Evolutionary conservation across 2,113 vertebrate genomes (phyloP), one percentile per base, ranked within the genome.

Genomic region (Eclectus roratus): DNA sequence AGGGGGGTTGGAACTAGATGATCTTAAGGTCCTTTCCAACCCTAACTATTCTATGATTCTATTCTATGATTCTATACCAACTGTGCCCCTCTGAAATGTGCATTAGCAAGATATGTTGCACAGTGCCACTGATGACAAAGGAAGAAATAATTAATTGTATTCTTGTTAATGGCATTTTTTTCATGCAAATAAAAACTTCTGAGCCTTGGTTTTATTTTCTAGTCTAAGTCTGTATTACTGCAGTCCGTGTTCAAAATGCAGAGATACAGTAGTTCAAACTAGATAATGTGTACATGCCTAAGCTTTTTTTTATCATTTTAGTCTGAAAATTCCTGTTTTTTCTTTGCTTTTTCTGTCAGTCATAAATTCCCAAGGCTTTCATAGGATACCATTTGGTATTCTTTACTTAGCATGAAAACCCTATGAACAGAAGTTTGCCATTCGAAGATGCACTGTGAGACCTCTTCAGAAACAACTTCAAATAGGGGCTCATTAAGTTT

Each of bases 11-110:
- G 37, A 37, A 9, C 37, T 37, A 37, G 37, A 37, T 37, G 37
- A 37, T 37, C 37, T 37, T 37, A 37, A 37, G 37, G 9, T 37
- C 37, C 37, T 37, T 37, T 37, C 37, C 37, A 37, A 37, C 37
- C 37, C 37, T 37, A 37, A 37, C 8, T 37, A 37, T 37, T 37
- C 37, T 37, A 37, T 37, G 37, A 37, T 37, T 37, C 37, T 37
- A 37, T 37, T 37, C 8, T 37, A 37, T 37, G 37, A 37, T 37
- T 37, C 37, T 37, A 37, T 37, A 58, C 9, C 10, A n/a, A 31
- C 35, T 3, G 3, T 35, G 27, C 10, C 24, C 11, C 47, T 71
- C 39, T 60, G 37, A 70, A 89, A 61, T 0, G 0, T n/a, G 5
- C 35, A 6, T 76, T 55, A 64, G 21, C 58, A 76, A 71, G 50